These are phyloP conservation scores for Daboia siamensis DNA, from an alignment of 2,113 vertebrate genomes.

Conservation along the genomic window DNA sequence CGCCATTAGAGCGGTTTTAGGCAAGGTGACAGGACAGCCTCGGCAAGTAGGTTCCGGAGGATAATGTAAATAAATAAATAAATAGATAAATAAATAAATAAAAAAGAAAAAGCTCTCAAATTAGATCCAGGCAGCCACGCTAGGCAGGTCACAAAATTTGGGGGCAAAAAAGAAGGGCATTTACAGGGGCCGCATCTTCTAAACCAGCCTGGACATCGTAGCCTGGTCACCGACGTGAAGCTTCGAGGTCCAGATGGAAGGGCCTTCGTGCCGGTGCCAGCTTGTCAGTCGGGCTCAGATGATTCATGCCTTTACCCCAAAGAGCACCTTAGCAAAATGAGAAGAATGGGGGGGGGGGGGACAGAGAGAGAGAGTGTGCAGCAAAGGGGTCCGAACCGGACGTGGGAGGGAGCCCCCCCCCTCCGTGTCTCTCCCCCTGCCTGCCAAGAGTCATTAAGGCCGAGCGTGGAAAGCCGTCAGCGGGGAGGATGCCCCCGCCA, in stretches of 20 bases:
- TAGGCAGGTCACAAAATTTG: slow-evolving; percentile 53
- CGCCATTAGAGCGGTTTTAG: background rate
- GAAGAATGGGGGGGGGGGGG: slow-evolving; percentile 3
- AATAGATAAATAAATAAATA: background rate
- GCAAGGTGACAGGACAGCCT: background rate
- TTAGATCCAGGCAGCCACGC: background rate
- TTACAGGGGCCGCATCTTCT: slow-evolving; percentile 32
- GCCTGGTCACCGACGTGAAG: slow-evolving; percentile 72
- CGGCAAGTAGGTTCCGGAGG: background rate
- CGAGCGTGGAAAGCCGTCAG: slow-evolving; percentile 93
- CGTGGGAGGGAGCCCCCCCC: slow-evolving; percentile 45
- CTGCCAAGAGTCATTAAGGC: slow-evolving; percentile 99
- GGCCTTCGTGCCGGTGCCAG: slow-evolving; percentile 96
- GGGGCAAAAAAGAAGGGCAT: slow-evolving; percentile 67
- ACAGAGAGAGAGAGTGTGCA: background rate
- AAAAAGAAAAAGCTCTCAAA: background rate
- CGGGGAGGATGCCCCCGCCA: slow-evolving; percentile 90
- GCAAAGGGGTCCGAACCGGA: slow-evolving; percentile 70
- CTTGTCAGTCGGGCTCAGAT: slow-evolving; percentile 99
- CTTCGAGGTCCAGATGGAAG: slow-evolving; percentile 97
- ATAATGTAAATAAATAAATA: too few species aligned
- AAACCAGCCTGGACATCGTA: slow-evolving; percentile 64
- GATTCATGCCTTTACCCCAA: slow-evolving; percentile 99
- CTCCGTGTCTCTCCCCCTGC: slow-evolving; percentile 69
- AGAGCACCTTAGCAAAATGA: slow-evolving; percentile 91